Evolutionary conservation across 2,113 vertebrate genomes (phyloP), one percentile per base, ranked within the genome.

Genomic region (Regulus satrapa): DNA sequence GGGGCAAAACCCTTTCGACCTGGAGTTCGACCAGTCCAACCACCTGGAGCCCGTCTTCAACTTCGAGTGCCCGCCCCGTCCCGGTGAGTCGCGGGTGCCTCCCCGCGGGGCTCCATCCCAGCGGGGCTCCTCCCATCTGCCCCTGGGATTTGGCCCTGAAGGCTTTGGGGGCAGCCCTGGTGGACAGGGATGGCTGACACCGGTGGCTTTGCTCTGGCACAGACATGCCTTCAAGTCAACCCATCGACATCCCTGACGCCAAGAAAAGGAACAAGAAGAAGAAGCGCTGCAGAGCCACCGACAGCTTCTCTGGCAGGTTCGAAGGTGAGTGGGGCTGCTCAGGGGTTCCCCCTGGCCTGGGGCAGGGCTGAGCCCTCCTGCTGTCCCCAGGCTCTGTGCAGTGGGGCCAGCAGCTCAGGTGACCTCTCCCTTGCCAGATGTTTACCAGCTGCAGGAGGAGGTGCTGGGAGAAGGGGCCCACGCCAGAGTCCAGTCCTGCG

Each of bases 261-360:
- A 99, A 99, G 97, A 99, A 99, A 96, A 98, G 99, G 90, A 98
- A 98, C 98, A 99, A 99, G 98, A 99, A 99, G 98, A 99, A 99
- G 97, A 99, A 99, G 96, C 98, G 99, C 69, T 99, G 99, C 97
- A 96, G 99, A 58, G 99, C 99, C 79, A 99, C 99, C 1, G 99
- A 99, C 96, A 99, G 99, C 97, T 99, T 99, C 98, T 99, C 99
- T 0, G 99, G 99, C 61, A 97, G 98, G 54, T 99, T 99, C 1
- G 99, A 99, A 98, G 99, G 99, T 99, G 97, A 93, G 97, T 1
- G 1, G 29, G 29, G 48, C n/a, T 55, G 46, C 41, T 25, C 2
- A 0, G 45, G 14, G 43, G 7, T 8, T 6, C 14, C 18, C 17
- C 18, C 14, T 3, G 12, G 32, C 15, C 45, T 31, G 29, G 45